Evolutionary conservation across 2,797 vertebrate species (phyloP).

Genomic region (Phaenicophaeus curvirostris): DNA sequence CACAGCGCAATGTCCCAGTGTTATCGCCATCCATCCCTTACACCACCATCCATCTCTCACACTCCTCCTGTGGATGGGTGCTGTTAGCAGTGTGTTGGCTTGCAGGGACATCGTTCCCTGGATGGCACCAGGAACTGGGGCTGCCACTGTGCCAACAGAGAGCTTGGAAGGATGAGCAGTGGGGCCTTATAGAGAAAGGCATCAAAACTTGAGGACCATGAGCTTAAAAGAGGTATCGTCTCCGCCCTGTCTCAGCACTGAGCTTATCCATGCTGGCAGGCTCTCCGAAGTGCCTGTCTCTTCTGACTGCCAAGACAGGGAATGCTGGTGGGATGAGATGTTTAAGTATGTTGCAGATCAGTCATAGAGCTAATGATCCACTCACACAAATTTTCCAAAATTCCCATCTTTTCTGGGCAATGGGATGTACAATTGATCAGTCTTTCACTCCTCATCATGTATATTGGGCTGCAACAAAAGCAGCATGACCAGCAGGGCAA

Average conservation of each 20-base stretch:
- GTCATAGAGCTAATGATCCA: neutral
- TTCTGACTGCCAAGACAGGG: neutral
- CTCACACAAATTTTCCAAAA: neutral
- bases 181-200: neutral
- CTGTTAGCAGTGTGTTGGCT: neutral
- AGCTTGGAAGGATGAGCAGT: neutral
- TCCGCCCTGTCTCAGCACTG: neutral
- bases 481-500: no score
- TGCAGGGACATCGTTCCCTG: neutral
- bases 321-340: fast-evolving
- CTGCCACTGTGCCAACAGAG: neutral
- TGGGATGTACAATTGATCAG: neutral
- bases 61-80: neutral
- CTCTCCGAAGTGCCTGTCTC: neutral
- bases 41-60: neutral
- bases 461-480: no score
- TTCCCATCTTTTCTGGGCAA: neutral
- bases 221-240: neutral
- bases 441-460: no score
- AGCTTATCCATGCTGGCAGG: fast-evolving
- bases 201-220: neutral
- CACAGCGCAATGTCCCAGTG: neutral
- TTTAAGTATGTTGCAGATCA: neutral
- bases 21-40: neutral
- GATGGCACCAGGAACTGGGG: neutral